Evolutionary conservation across 2,888 invertebrate species (phyloP).

Genomic region (Nephrotoma flavescens): DNA sequence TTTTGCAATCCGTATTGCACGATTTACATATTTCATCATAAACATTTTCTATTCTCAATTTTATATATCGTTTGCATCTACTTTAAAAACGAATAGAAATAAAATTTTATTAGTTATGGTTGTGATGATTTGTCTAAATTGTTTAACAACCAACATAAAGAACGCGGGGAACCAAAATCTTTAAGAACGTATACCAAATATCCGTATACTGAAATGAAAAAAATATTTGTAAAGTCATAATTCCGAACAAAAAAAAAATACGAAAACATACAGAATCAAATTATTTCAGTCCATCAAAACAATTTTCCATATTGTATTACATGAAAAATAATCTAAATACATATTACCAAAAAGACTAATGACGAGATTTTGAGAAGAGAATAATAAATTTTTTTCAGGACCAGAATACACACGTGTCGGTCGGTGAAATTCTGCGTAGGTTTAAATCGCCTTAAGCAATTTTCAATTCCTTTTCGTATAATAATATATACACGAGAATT

Average conservation of each 20-base stretch:
- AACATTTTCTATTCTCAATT: not conserved
- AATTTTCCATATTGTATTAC: not conserved
- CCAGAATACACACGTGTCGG: not conserved
- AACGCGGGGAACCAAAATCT: not conserved
- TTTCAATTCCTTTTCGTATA: not conserved
- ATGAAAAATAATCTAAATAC: not conserved
- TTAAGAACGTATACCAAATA: not conserved
- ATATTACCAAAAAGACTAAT: not conserved
- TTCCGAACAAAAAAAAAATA: not conserved
- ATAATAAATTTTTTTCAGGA: not conserved
- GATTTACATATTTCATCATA: not conserved
- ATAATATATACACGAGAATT: not conserved
- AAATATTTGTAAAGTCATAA: not conserved
- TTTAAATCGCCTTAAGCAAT: not conserved
- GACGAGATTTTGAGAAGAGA: not conserved
- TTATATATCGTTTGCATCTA: not conserved
- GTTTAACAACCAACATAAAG: not conserved
- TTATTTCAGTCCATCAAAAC: not conserved
- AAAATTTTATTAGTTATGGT: not conserved
- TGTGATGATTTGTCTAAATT: not conserved
- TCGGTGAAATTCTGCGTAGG: not conserved
- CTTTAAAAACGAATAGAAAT: not conserved
- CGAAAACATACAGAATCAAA: not conserved
- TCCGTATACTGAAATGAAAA: not conserved
- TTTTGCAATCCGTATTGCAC: not conserved